Percentiles rank a stretch among this genome's conserved stretches.
phyloP scores from a whole-genome alignment of 2,113 vertebrate species.

The Leptocoma aspasia region DNA sequence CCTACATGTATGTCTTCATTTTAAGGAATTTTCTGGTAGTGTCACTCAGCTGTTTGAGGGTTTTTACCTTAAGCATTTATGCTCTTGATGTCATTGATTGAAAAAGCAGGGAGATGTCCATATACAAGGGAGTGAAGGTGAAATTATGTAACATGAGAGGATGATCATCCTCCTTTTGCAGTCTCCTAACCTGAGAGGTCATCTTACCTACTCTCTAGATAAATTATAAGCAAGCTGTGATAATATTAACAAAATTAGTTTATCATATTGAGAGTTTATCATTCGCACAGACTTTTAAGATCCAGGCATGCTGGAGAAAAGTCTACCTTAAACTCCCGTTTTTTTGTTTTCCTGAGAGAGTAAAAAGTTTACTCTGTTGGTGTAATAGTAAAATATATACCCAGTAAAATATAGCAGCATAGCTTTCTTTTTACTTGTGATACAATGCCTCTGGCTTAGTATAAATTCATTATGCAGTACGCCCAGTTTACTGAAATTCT shows the following conservation, averaged over 20 bases:
- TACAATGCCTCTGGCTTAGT: background rate
- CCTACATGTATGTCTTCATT: background rate
- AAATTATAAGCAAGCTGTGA: background rate
- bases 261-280: background rate
- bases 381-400: background rate
- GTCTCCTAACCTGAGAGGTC: background rate
- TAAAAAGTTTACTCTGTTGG: background rate
- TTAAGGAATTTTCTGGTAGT: background rate
- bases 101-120: background rate
- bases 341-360: background rate
- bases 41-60: background rate
- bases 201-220: background rate
- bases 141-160: background rate
- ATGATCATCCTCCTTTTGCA: background rate
- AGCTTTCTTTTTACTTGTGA: background rate
- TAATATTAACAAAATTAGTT: background rate
- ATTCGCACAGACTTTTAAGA: background rate
- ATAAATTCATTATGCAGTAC: background rate
- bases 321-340: background rate
- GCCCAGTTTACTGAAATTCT: constrained; percentile 9
- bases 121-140: background rate
- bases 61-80: background rate
- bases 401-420: background rate
- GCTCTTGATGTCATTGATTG: background rate
- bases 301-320: background rate